phyloP scores from a whole-genome alignment of 2,797 vertebrate species.

The Notolabrus celidotus region DNA sequence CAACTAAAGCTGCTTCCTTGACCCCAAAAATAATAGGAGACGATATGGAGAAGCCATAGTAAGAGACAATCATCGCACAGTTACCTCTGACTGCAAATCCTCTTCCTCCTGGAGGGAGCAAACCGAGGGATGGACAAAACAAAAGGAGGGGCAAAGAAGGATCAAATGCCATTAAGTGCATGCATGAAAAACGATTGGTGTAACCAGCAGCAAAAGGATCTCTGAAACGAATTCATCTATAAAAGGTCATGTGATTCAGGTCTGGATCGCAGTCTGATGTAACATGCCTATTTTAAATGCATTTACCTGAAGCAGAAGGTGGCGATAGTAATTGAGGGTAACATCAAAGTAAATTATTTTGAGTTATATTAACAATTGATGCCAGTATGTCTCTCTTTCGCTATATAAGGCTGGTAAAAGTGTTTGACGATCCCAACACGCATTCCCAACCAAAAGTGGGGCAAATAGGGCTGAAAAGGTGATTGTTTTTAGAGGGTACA shows the following conservation, averaged over 20 bases:
- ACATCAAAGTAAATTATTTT: not conserved
- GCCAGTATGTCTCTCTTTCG: not conserved
- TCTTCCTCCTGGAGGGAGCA: slow-evolving; percentile 80
- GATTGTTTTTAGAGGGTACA: not conserved
- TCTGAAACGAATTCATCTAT: slow-evolving; percentile 16
- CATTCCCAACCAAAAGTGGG: slow-evolving; percentile 12
- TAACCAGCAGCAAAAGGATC: slow-evolving; percentile 16
- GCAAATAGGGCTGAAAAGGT: not conserved
- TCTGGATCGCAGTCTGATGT: not conserved
- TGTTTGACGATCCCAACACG: slow-evolving; percentile 9
- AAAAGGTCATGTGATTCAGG: slow-evolving; percentile 8
- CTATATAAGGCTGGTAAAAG: not conserved
- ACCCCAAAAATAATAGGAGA: slow-evolving; percentile 61
- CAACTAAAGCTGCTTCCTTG: slow-evolving; percentile 38
- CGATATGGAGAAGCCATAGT: slow-evolving; percentile 44
- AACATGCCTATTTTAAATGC: slow-evolving; percentile 4
- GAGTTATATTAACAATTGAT: not conserved
- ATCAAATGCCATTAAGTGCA: slow-evolving; percentile 43
- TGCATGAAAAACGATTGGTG: slow-evolving; percentile 14
- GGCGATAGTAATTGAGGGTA: too few species aligned
- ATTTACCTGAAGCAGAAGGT: not conserved
- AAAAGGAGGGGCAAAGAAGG: slow-evolving; percentile 49
- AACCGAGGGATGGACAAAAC: slow-evolving; percentile 73
- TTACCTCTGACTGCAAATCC: slow-evolving; percentile 86
- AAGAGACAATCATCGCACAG: slow-evolving; percentile 52